phyloP scores from a whole-genome alignment of 2,888 invertebrate genomes.

The Rotaria macrura region DNA sequence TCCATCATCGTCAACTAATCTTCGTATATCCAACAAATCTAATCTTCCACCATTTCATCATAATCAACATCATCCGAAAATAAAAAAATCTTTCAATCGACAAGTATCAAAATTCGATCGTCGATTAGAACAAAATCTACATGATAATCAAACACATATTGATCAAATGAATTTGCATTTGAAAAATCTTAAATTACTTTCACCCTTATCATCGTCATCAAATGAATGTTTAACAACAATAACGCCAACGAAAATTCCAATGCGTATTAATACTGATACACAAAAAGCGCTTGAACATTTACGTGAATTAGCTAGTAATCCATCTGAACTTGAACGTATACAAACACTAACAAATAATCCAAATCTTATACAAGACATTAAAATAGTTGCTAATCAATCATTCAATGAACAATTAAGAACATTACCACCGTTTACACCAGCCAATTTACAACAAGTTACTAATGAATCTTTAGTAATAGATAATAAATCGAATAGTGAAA shows the following conservation, averaged over 20 bases:
- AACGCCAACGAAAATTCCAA: not conserved
- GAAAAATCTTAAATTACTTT: constrained; percentile 25
- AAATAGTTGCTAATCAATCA: not conserved
- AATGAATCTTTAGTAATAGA: not conserved
- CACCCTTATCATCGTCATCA: constrained; percentile 24
- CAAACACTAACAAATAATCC: constrained; percentile 15
- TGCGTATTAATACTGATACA: constrained; percentile 2
- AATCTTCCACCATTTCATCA: constrained; percentile 28
- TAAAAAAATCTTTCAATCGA: constrained; percentile 23
- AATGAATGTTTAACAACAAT: not conserved
- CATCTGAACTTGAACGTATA: not conserved
- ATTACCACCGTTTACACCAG: not conserved
- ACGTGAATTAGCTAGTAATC: constrained; percentile 20
- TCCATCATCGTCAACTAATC: not conserved
- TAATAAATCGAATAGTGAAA: not conserved
- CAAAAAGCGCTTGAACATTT: constrained; percentile 37
- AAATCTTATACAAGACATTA: not conserved
- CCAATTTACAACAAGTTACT: not conserved
- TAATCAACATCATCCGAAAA: constrained; percentile 35
- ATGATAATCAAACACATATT: constrained; percentile 27
- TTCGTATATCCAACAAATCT: not conserved
- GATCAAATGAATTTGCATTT: not conserved
- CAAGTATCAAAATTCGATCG: not conserved
- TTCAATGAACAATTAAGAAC: not conserved
- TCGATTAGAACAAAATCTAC: not conserved